Percentiles rank a stretch among this genome's conserved stretches.
These are phyloP conservation scores for Progne subis DNA, from an alignment of 2,113 vertebrate species.

Conservation along the genomic window DNA sequence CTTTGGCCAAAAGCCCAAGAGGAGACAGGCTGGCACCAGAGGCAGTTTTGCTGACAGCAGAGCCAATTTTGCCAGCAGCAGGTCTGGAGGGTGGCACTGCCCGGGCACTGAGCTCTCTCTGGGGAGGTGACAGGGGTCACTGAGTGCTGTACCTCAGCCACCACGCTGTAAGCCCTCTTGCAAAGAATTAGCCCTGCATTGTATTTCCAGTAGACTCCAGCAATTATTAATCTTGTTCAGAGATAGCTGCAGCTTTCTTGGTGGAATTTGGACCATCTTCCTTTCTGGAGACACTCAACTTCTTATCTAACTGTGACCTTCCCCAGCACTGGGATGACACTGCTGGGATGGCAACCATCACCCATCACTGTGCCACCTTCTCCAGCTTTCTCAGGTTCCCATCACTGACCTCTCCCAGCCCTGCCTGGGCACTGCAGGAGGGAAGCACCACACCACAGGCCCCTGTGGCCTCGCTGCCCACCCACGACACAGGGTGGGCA, in stretches of 20 bases:
- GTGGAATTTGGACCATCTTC: constrained; percentile 10
- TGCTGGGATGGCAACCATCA: neutral
- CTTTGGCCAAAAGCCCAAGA: neutral
- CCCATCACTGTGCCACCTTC: neutral
- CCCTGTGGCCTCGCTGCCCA: rapidly evolving
- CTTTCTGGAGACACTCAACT: neutral
- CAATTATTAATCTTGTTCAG: constrained; percentile 11
- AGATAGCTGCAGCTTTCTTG: neutral
- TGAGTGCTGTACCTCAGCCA: rapidly evolving
- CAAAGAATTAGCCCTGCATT: neutral
- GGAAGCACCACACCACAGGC: rapidly evolving
- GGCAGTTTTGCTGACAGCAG: neutral
- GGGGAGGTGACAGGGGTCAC: neutral
- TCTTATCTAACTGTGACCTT: neutral
- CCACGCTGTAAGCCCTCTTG: rapidly evolving
- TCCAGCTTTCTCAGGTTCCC: neutral
- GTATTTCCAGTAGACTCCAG: neutral
- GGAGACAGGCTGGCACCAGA: neutral
- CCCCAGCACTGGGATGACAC: rapidly evolving
- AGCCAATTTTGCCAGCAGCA: neutral
- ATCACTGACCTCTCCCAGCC: rapidly evolving
- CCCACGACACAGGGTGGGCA: rapidly evolving
- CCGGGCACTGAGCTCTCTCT: rapidly evolving
- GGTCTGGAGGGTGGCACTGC: neutral
- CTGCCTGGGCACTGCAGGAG: rapidly evolving